phyloP scores from a whole-genome alignment of 2,797 vertebrate genomes.

The Sebastes vulpes region DNA sequence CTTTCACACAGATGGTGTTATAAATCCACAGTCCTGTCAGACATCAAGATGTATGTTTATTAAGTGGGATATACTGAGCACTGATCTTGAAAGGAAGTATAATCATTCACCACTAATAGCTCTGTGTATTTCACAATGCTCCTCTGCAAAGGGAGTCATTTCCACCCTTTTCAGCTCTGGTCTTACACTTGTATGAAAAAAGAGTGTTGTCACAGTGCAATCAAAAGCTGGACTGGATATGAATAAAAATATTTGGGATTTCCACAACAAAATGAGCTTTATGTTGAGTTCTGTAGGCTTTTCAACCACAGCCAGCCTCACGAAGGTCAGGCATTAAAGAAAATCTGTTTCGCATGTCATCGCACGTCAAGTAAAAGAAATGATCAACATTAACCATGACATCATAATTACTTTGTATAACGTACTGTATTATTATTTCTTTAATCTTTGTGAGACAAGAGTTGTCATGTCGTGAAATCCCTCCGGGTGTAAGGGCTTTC shows the following conservation, averaged over 20 bases:
- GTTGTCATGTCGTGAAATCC: not conserved
- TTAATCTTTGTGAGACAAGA: conserved; percentile 3
- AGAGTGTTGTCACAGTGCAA: not conserved
- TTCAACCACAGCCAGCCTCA: conserved; percentile 5
- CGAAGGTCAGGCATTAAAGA: not conserved
- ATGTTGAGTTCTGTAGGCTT: not conserved
- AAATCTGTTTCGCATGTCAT: not conserved
- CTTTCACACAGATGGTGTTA: not conserved
- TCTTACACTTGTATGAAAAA: not conserved
- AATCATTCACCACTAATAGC: conserved; percentile 2
- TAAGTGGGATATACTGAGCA: not conserved
- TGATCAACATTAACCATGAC: not conserved
- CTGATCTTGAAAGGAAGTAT: not conserved
- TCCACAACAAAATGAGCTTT: conserved; percentile 6
- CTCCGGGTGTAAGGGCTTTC: not conserved
- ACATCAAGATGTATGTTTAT: conserved; percentile 13
- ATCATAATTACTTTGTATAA: conserved; percentile 1
- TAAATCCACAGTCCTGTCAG: conserved; percentile 1
- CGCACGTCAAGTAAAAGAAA: conserved; percentile 8
- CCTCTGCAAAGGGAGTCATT: not conserved
- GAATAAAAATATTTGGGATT: conserved; percentile 12
- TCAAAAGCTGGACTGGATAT: conserved; percentile 14
- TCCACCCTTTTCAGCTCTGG: not conserved
- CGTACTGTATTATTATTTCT: not conserved
- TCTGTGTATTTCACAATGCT: not conserved